Evolutionary conservation across 2,797 vertebrate species (phyloP), one percentile per base, ranked within the genome.

Genomic region (Enteromius mattozi): DNA sequence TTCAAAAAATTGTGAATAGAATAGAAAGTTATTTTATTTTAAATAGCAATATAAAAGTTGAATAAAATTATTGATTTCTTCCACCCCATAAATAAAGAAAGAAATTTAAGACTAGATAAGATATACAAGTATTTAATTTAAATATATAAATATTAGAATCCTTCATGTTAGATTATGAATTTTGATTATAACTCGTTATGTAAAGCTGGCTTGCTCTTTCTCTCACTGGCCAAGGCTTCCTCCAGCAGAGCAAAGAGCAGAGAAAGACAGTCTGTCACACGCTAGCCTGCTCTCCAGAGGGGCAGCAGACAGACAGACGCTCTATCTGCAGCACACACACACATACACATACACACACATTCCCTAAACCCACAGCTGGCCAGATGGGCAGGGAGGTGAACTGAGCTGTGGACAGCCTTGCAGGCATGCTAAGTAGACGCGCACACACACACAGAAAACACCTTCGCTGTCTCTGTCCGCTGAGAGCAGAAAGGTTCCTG

Each of bases 161-260:
- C 1, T 37, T 54, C 14, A 16, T 56, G 37, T 56, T 24, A 16
- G 74, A 76, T 76, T 40, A 76, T 76, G 13, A 59, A 56, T n/a
- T 76, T 56, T 37, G 13, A 24, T n/a, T 4, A n/a, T 56, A 56
- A 56, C 19, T 56, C 5, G 13, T 56, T 56, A 54, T 56, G 6
- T 70, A 66, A 51, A 49, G 45, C 35, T 72, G 19, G 30, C 40
- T 63, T 21, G 6, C 30, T 54, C 70, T n/a, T 71, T 76, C 65
- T 85, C 30, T 56, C 51, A 76, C 13, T n/a, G 72, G 35, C 72
- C 75, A 76, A n/a, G 42, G 49, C 27, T 66, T 69, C 37, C 81
- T 86, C 81, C 84, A 87, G 70, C 81, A 78, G 76, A 87, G 82
- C 87, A 76, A 80, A 86, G 82, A 87, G 59, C 54, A 72, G 30